Evolutionary conservation across 2,888 invertebrate species (phyloP), one percentile per base, ranked within the genome.

Genomic region (Proisotoma minuta): DNA sequence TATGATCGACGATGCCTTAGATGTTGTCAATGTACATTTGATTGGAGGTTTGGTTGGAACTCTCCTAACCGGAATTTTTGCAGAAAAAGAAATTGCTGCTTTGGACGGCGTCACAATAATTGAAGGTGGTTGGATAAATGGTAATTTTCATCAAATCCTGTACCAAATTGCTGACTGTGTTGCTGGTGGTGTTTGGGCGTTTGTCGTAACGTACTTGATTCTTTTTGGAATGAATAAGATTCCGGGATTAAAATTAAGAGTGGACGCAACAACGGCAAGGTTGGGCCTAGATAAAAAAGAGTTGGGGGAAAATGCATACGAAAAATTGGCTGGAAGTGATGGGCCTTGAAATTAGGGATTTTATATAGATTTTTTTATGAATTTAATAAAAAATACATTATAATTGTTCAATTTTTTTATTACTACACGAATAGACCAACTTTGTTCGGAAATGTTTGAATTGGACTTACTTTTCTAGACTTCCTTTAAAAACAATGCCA

Each of bases 11-110:
- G 70, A 70, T 47, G 68, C 66, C 0, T 29, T 70, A 34, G 70
- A 70, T 51, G 70, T 70, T 5, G 63, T 60, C 15, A 63, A 66
- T 1, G 63, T 70, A 1, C 70, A 70, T 57, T 66, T 66, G n/a
- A 59, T 69, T 24, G 65, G 70, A 24, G 70, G 70, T 18, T 57
- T 70, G 24, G 60, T 70, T 20, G 70, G 70, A 27, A 70, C 65
- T 4, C 18, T 70, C 3, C 53, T 70, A 0, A 71, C 68, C 10
- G 71, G 71, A 22, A 53, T 71, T 20, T 71, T 71, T 64, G 70
- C 70, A 8, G 51, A 68, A 49, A 63, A 62, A 8, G 18, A 34
- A 1, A 56, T 62, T 20, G 66, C 63, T 1, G 27, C 1, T 34
- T 52, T 69, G 59, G 68, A 69, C 29, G 67, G 62, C 3, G 2